Percentiles rank a stretch among this genome's conserved stretches.
These are phyloP conservation scores for Macrochelys suwanniensis DNA, from an alignment of 2,797 vertebrate species.

Conservation along the genomic window DNA sequence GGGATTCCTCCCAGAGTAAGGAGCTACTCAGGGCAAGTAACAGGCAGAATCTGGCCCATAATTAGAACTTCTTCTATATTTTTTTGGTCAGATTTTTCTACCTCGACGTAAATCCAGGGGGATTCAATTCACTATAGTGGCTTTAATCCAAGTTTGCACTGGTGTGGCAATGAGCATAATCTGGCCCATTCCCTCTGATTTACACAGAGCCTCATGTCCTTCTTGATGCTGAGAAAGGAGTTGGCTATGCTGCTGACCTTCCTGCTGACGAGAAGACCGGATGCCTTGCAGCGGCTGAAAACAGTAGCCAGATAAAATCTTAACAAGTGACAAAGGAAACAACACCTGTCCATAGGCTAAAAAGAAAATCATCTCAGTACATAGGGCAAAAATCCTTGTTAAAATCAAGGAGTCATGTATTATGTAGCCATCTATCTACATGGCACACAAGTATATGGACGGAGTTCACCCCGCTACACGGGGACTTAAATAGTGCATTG, in stretches of 20 bases:
- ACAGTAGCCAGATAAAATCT: conserved; percentile 72
- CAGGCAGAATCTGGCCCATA: not conserved
- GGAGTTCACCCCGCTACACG: not conserved
- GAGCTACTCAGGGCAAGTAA: not conserved
- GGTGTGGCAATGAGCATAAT: not conserved
- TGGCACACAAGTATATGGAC: not conserved
- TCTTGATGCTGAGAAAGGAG: conserved; percentile 68
- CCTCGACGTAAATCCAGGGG: not conserved
- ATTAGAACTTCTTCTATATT: not conserved
- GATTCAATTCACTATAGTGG: not conserved
- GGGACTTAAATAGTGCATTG: no score
- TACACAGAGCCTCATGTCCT: conserved; percentile 71
- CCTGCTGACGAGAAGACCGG: conserved; percentile 13
- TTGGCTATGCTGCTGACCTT: conserved; percentile 74
- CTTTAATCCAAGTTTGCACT: not conserved
- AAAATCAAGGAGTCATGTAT: not conserved
- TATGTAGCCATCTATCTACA: not conserved
- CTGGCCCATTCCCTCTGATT: conserved; percentile 19
- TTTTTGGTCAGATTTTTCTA: not conserved
- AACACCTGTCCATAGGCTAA: conserved; percentile 71
- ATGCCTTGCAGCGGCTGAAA: conserved; percentile 66
- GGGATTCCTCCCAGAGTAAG: not conserved
- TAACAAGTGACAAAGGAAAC: conserved; percentile 67
- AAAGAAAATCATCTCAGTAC: not conserved
- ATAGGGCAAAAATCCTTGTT: not conserved